Evolutionary conservation across 2,888 invertebrate species (phyloP).

Genomic region (Pristionchus exspectatus): DNA sequence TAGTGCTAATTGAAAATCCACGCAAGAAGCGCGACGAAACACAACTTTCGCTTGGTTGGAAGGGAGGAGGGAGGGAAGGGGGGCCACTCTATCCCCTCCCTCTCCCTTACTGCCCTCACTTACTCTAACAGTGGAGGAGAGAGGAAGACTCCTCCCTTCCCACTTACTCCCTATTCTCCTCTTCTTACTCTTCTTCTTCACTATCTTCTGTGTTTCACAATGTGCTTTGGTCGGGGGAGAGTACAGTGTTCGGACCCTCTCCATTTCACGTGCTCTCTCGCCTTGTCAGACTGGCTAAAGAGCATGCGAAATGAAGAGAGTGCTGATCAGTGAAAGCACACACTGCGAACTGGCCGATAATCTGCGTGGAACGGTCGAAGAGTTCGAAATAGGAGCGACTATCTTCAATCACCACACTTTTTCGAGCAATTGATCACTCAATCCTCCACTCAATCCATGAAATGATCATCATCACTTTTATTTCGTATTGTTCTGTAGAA

Average conservation of each 20-base stretch:
- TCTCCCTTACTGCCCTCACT: conserved; percentile 34
- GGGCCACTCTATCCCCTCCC: conserved; percentile 32
- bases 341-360: not conserved
- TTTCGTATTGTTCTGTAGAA: not conserved
- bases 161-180: not conserved
- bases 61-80: not conserved
- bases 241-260: not conserved
- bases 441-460: not conserved
- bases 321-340: not conserved
- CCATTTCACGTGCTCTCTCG: conserved; percentile 1
- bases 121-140: conserved; percentile 42
- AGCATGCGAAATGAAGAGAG: not conserved
- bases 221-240: not conserved
- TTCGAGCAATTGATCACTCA: not conserved
- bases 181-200: not conserved
- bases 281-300: not conserved
- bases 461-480: not conserved
- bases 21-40: not conserved
- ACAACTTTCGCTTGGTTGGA: conserved; percentile 21
- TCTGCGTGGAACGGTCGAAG: conserved; percentile 11
- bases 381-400: not conserved
- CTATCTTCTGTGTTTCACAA: conserved; percentile 11
- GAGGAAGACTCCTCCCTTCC: conserved; percentile 35
- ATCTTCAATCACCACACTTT: not conserved
- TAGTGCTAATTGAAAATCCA: conserved; percentile 8